Evolutionary conservation across 2,113 vertebrate genomes (phyloP).

Genomic region (Pseudorectes ferrugineus): DNA sequence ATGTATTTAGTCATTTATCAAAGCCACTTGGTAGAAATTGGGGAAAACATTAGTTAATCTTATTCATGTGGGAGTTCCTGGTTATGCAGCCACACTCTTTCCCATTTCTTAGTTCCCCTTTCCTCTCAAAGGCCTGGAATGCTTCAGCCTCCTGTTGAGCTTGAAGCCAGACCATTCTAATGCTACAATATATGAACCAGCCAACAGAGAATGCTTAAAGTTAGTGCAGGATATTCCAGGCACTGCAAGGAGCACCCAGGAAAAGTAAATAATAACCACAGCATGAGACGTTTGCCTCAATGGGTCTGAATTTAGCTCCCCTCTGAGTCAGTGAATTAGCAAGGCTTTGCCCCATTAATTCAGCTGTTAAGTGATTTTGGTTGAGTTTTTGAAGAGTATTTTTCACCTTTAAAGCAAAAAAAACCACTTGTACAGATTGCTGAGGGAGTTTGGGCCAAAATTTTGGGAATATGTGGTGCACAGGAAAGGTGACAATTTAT

Average conservation of each 20-base stretch:
- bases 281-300: neutral
- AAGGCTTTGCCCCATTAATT: neutral
- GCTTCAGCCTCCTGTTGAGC: neutral
- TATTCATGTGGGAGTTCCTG: neutral
- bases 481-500: neutral
- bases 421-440: neutral
- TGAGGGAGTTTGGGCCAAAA: neutral
- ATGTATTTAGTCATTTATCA: conserved; percentile 33
- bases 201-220: neutral
- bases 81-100: neutral
- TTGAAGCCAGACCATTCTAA: neutral
- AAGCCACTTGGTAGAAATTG: neutral
- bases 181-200: neutral
- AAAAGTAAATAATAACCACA: neutral
- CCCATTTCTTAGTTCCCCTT: neutral
- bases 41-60: conserved; percentile 8
- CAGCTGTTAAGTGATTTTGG: neutral
- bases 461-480: neutral
- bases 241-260: neutral
- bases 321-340: neutral
- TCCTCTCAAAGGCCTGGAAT: neutral
- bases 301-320: neutral
- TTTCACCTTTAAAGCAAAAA: neutral
- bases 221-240: neutral
- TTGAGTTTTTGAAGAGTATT: neutral